Base-by-base conservation (phyloP, 2,888 invertebrate genomes). In the Apodemia zela region DNA sequence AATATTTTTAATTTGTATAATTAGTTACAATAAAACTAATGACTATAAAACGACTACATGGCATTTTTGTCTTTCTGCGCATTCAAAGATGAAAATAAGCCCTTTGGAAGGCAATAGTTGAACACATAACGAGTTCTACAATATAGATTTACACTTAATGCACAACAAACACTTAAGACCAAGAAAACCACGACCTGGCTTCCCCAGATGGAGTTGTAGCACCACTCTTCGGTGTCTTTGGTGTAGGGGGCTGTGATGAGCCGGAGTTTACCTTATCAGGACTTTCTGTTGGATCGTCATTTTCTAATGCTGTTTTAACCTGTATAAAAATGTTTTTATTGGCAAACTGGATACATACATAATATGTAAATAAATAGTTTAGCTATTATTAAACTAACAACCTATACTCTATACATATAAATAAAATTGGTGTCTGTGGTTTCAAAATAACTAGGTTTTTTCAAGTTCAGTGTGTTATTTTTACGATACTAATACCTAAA, bases 151-250 rank as follows among this genome's bases (percentile, higher is more conserved):
- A 71, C 74, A 77, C 73, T 71, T 73, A 73, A 70, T 71, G 66
- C 57, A 59, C 33, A 62, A 38, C 38, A 38, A 38, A 5, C 18
- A 29, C 63, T 84, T 86, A 93, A 66, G 93, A 93, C 93, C 93
- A 93, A 6, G 84, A 88, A 73, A 93, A 93, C 93, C 93, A 93
- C 0, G 93, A 92, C 69, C 87, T 87, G 38, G 82, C 78, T 71
- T 92, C 92, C 11, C 77, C 75, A 5, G 89, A 82, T 0, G 51
- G 90, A 81, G 68, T 79, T 67, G 47, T 75, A 71, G 47, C 67
- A 21, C 81, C 74, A 61, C 79, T 75, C 68, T 79, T 73, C 59
- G 82, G 78, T 45, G 85, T 75, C 68, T 82, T 86, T 0, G 88
- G 85, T 18, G 82, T 81, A 68, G 58, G 79, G 73, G 8, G 81